Conservation (phyloP, 1,140 invertebrate genomes). For the Lamellibrachia luymesi region DNA sequence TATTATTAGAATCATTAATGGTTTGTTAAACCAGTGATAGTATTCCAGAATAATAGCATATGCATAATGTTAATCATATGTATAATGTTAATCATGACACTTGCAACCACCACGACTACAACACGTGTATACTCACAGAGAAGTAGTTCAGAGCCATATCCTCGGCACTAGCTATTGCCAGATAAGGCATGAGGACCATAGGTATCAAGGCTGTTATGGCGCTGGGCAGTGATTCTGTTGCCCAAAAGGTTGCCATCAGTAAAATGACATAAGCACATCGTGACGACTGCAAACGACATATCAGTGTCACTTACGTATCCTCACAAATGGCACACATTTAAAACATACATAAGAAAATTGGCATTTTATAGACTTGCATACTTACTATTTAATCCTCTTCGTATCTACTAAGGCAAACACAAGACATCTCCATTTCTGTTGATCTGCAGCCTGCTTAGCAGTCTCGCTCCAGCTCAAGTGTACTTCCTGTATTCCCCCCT, state of each 20-base stretch:
- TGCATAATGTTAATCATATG: too few relatives aligned
- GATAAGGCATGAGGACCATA: constrained; percentile 55
- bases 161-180: constrained; percentile 46
- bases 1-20: too few relatives aligned
- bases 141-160: constrained; percentile 50
- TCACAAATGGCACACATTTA: not conserved
- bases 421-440: too few relatives aligned
- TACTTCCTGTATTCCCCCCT: too few relatives aligned
- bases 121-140: not conserved
- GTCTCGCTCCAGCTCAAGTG: too few relatives aligned
- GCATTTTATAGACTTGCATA: too few relatives aligned
- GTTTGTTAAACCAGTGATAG: too few relatives aligned
- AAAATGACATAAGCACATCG: constrained; percentile 69
- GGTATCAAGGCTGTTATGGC: constrained; percentile 59
- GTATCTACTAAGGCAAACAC: too few relatives aligned
- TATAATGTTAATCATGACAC: too few relatives aligned
- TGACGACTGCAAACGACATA: constrained; percentile 12
- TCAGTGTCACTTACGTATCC: not conserved
- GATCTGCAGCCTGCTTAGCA: too few relatives aligned
- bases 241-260: constrained; percentile 72
- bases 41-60: too few relatives aligned
- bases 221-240: constrained; percentile 58
- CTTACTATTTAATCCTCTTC: too few relatives aligned
- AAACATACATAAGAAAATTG: not conserved
- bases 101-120: not conserved